A percentile compares a stretch with the other conserved stretches of the same genome.
phyloP scores from a whole-genome alignment of 2,113 vertebrate genomes.

The Sakesphorus luctuosus region DNA sequence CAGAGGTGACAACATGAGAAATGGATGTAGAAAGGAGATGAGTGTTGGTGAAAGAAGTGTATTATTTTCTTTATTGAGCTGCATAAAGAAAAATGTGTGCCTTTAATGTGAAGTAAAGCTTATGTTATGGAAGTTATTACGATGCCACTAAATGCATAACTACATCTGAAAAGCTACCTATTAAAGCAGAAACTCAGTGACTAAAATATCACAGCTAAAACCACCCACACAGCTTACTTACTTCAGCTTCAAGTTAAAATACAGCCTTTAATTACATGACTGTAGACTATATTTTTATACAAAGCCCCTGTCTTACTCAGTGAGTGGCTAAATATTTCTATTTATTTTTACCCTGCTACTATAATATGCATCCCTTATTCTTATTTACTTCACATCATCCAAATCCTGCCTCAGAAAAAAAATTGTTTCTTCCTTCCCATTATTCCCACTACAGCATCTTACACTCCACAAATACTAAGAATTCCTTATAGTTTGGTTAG shows the following conservation, averaged over 20 bases:
- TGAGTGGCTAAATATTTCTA: background rate
- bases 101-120: background rate
- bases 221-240: background rate
- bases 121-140: background rate
- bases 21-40: background rate
- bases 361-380: background rate
- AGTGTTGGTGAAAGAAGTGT: background rate
- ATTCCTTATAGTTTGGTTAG: background rate
- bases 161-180: background rate
- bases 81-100: background rate
- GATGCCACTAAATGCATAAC: background rate
- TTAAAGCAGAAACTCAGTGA: constrained; percentile 7
- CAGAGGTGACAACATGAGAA: background rate
- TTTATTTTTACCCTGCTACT: constrained; percentile 16
- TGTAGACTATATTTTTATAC: background rate
- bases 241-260: background rate
- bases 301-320: background rate
- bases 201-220: constrained; percentile 9
- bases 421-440: background rate
- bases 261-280: background rate
- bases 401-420: background rate
- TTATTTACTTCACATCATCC: background rate
- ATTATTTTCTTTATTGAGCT: background rate
- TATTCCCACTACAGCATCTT: background rate
- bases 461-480: background rate